Base-by-base conservation (phyloP, 1,140 invertebrate genomes). In the Zaprionus davidi region DNA sequence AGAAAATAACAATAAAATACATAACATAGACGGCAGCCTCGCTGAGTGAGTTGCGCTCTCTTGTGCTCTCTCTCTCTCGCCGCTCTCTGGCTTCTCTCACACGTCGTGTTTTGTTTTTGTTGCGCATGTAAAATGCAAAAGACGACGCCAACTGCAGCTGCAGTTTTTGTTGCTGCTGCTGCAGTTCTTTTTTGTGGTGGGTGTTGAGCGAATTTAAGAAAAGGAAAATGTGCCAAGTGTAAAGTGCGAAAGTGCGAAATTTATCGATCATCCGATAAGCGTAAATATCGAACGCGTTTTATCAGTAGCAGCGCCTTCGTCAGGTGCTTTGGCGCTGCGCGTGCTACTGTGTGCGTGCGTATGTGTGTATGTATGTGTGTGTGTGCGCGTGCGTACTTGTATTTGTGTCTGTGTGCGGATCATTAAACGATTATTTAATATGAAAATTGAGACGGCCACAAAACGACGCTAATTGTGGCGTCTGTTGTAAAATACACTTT, bases 401-500 rank as follows among this genome's bases (percentile, higher is more conserved):
- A 67, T 79, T 26, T 76, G 72, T 65, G 28, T 71, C 49, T 68
- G 53, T 70, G 56, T 70, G 56, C 46, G 79, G 69, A 72, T 86
- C 69, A 82, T 86, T 86, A 86, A 82, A 57, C 71, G 76, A 81
- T 82, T 85, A 79, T 71, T 82, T 66, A 82, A 85, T 81, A 58
- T 65, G 71, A 60, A 78, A 65, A 59, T 68, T 72, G 57, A 70
- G 75, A 69, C 65, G 69, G 49, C 53, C 65, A 44, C 58, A 68
- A 75, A 79, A 36, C 53, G 59, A 56, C 67, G 66, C 34, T 85
- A 84, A 85, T 81, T 81, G 69, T 36, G 53, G 17, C 59, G 71
- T 72, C 51, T 76, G 60, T 72, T 75, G 49, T 72, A 75, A 82
- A 66, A 69, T 41, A 51, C 20, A 51, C 31, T 26, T 76, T 71